phyloP scores from a whole-genome alignment of 2,888 invertebrate genomes.

The Drosophila bunnanda region DNA sequence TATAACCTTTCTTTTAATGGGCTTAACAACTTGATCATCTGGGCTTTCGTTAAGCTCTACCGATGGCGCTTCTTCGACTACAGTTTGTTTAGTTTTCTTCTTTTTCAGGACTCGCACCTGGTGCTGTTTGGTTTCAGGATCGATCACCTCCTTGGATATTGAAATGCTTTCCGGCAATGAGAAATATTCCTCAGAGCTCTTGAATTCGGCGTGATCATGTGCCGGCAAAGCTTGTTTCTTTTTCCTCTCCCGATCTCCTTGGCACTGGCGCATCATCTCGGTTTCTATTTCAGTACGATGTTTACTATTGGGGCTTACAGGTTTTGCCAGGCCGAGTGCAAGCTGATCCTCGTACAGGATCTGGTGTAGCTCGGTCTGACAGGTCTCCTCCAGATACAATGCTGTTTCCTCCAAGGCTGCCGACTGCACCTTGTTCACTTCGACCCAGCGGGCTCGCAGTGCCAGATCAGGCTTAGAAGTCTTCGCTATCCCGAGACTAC shows the following conservation, averaged over 20 bases:
- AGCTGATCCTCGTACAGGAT: conserved; percentile 5
- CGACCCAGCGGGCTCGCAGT: conserved; percentile 65
- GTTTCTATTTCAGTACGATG: neutral
- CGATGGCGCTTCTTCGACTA: neutral
- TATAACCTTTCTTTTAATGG: conserved; percentile 16
- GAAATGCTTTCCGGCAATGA: conserved; percentile 6
- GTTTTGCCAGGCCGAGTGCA: neutral
- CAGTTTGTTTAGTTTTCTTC: conserved; percentile 7
- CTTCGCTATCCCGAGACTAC: neutral
- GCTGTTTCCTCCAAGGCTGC: conserved; percentile 53
- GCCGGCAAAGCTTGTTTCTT: neutral
- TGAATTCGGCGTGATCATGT: neutral
- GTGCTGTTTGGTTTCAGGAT: neutral
- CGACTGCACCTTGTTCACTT: conserved; percentile 50
- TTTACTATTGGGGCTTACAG: conserved; percentile 2
- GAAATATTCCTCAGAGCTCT: conserved; percentile 18
- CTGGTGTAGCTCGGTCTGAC: conserved; percentile 1
- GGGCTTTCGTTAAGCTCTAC: neutral
- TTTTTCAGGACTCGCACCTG: conserved; percentile 2
- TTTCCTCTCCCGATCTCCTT: neutral
- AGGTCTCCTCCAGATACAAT: conserved; percentile 45
- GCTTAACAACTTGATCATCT: conserved; percentile 1
- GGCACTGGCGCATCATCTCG: neutral
- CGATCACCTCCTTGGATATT: neutral
- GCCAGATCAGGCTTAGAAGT: conserved; percentile 24